A percentile compares a stretch with the other conserved stretches of the same genome.
Conservation (phyloP, 1,140 invertebrate species). For the Pseudobourletiella spinata region DNA sequence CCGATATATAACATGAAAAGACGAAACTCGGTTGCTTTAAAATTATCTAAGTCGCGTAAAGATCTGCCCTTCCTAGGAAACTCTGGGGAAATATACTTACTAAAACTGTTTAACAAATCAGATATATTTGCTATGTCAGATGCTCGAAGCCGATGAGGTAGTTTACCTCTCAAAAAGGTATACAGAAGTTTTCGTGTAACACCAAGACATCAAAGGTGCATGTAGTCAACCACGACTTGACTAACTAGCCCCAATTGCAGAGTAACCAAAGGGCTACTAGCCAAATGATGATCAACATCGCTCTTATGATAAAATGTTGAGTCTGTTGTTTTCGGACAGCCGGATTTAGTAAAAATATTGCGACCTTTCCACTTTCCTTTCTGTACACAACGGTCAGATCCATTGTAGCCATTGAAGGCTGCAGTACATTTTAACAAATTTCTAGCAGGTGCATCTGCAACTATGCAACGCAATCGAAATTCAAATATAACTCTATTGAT, state of each 20-base stretch:
- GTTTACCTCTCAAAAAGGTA: slow-evolving; percentile 6
- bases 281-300: slow-evolving; percentile 15
- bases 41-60: slow-evolving; percentile 23
- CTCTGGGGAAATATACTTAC: slow-evolving; percentile 18
- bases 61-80: slow-evolving; percentile 28
- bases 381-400: slow-evolving; percentile 40
- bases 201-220: slow-evolving; percentile 34
- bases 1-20: slow-evolving; percentile 33
- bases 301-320: not conserved
- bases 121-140: slow-evolving; percentile 12
- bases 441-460: slow-evolving; percentile 27
- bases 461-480: slow-evolving; percentile 10
- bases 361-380: slow-evolving; percentile 31
- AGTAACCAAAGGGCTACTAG: slow-evolving; percentile 8
- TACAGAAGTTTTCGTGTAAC: slow-evolving; percentile 28
- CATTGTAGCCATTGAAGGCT: slow-evolving; percentile 36
- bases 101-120: slow-evolving; percentile 3
- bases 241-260: slow-evolving; percentile 27
- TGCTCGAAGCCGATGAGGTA: not conserved
- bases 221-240: slow-evolving; percentile 34
- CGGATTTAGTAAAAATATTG: slow-evolving; percentile 1
- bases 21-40: slow-evolving; percentile 30
- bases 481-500: slow-evolving; percentile 1
- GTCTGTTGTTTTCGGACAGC: slow-evolving; percentile 8
- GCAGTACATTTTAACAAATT: slow-evolving; percentile 12